These are phyloP conservation scores for Ptychodera flava DNA, from an alignment of 35 echinoderm and acorn worm genomes.

Conservation along the genomic window DNA sequence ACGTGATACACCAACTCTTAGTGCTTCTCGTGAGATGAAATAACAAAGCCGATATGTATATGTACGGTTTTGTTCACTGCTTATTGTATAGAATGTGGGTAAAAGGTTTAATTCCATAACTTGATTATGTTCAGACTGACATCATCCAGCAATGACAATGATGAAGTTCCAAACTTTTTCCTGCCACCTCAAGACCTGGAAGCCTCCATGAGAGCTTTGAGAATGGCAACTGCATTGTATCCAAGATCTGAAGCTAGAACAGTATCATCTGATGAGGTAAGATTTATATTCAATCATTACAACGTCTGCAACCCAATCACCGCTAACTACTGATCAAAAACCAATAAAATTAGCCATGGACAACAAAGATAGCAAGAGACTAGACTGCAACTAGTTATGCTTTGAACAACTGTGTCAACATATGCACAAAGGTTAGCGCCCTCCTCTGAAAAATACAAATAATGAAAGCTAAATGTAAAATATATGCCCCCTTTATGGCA, in stretches of 20 bases:
- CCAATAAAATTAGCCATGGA: background rate
- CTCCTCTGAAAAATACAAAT: too few relatives aligned
- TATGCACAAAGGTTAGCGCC: too few relatives aligned
- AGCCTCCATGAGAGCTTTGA: slow-evolving; percentile 84
- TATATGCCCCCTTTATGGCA: too few relatives aligned
- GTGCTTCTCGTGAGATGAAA: too few relatives aligned
- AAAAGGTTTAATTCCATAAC: too few relatives aligned
- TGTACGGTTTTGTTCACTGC: too few relatives aligned
- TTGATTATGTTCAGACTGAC: background rate
- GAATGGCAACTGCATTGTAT: slow-evolving; percentile 47
- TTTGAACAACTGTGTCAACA: background rate
- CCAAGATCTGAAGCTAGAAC: background rate
- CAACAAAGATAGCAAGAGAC: background rate
- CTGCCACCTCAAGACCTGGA: slow-evolving; percentile 75
- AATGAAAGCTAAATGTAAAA: too few relatives aligned
- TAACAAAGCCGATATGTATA: too few relatives aligned
- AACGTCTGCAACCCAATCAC: slow-evolving; percentile 10
- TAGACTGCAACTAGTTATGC: background rate
- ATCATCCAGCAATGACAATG: background rate
- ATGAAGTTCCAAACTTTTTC: slow-evolving; percentile 85
- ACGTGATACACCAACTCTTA: too few relatives aligned
- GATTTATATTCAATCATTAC: background rate
- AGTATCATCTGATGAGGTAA: background rate
- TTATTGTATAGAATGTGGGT: too few relatives aligned
- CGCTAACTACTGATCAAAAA: background rate